A percentile compares a stretch with the other conserved stretches of the same genome.
These are phyloP conservation scores for Glomeris marginata DNA, from an alignment of 2,888 invertebrate genomes.

Conservation along the genomic window DNA sequence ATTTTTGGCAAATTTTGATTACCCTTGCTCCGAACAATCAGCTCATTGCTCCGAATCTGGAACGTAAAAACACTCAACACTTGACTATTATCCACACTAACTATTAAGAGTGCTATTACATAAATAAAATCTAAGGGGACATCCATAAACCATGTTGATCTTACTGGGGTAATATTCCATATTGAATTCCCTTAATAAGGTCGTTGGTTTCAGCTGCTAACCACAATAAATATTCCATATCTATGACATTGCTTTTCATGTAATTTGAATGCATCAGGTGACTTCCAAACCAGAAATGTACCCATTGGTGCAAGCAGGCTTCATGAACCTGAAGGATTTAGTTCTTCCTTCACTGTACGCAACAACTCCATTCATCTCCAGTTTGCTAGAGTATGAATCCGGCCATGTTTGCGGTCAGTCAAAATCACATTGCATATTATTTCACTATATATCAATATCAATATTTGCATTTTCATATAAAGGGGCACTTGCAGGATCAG, in stretches of 20 bases:
- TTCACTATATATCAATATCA: background rate
- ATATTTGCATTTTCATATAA: background rate
- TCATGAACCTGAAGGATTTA: conserved; percentile 6
- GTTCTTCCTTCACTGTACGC: conserved; percentile 10
- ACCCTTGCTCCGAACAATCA: too few species aligned
- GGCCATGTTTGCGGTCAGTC: conserved; percentile 2
- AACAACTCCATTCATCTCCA: conserved; percentile 13
- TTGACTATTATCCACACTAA: too few species aligned
- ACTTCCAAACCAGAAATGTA: conserved; percentile 15
- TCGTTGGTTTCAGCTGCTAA: too few species aligned
- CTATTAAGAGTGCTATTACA: too few species aligned
- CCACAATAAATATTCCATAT: too few species aligned
- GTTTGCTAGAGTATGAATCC: conserved; percentile 9
- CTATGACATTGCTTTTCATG: background rate
- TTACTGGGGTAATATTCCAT: too few species aligned
- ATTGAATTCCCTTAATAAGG: too few species aligned
- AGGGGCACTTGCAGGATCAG: background rate
- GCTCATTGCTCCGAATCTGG: too few species aligned
- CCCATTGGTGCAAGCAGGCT: conserved; percentile 12
- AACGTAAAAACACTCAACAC: too few species aligned
- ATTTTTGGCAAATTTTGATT: too few species aligned
- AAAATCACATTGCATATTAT: background rate
- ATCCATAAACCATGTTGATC: too few species aligned
- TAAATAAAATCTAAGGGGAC: too few species aligned
- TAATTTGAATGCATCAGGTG: conserved; percentile 7